Evolutionary conservation across 1,140 invertebrate species (phyloP).

Genomic region (Meloidogyne hapla): DNA sequence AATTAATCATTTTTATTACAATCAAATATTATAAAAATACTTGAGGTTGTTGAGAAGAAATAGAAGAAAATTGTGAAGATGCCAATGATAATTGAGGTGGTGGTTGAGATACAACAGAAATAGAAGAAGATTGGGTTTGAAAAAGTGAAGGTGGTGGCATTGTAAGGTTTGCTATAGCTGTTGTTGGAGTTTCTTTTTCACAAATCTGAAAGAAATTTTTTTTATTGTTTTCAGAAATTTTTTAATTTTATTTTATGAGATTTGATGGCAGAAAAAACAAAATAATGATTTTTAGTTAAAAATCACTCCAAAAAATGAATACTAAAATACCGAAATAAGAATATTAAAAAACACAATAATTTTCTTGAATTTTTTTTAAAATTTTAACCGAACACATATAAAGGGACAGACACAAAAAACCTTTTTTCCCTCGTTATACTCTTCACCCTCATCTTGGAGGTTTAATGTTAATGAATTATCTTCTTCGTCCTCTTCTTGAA

Average conservation of each 20-base stretch:
- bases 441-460: too few relatives aligned
- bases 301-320: too few relatives aligned
- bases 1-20: background rate
- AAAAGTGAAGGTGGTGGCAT: background rate
- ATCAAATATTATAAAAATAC: background rate
- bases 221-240: background rate
- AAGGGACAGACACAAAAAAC: too few relatives aligned
- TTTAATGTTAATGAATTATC: too few relatives aligned
- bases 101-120: background rate
- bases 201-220: background rate
- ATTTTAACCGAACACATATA: too few relatives aligned
- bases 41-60: background rate
- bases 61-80: background rate
- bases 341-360: too few relatives aligned
- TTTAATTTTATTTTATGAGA: background rate
- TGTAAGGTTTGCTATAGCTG: background rate
- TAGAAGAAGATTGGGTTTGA: background rate
- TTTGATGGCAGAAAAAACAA: too few relatives aligned
- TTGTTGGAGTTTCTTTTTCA: background rate
- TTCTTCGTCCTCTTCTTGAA: too few relatives aligned
- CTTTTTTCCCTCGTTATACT: too few relatives aligned
- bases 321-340: too few relatives aligned
- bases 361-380: too few relatives aligned
- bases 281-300: too few relatives aligned
- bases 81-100: background rate